phyloP scores from a whole-genome alignment of 2,888 invertebrate species.

The Drosophila anomelani region DNA sequence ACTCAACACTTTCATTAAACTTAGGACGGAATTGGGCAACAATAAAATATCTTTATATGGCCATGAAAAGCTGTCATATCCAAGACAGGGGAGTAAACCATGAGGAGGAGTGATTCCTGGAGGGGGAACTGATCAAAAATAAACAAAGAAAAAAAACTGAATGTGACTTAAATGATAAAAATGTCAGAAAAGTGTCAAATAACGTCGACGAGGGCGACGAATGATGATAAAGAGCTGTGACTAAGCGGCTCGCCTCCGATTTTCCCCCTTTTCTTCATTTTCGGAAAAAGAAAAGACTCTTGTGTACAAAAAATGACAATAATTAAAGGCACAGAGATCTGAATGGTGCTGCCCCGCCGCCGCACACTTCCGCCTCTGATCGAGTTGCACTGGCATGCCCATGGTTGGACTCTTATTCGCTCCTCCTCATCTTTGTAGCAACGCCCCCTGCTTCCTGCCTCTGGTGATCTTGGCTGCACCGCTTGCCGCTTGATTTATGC shows the following conservation, averaged over 20 bases:
- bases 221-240: conserved; percentile 77
- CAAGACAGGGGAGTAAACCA: background rate
- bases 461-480: conserved; percentile 64
- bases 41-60: conserved; percentile 69
- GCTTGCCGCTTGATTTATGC: conserved; percentile 74
- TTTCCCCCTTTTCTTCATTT: conserved; percentile 2
- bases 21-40: conserved; percentile 67
- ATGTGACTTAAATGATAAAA: conserved; percentile 78
- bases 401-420: conserved; percentile 6
- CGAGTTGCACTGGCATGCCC: conserved; percentile 50
- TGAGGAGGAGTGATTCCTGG: conserved; percentile 2
- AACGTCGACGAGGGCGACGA: conserved; percentile 74
- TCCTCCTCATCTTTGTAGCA: conserved; percentile 30
- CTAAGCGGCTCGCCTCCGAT: conserved; percentile 57
- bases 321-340: conserved; percentile 82
- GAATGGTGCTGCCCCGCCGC: conserved; percentile 50
- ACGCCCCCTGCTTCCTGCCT: conserved; percentile 70
- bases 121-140: conserved; percentile 39
- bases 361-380: conserved; percentile 53
- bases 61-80: conserved; percentile 63
- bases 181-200: conserved; percentile 75
- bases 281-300: conserved; percentile 5
- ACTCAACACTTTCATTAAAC: conserved; percentile 78
- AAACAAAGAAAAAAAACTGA: conserved; percentile 54
- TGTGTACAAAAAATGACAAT: conserved; percentile 62